Percentiles rank a stretch among this genome's conserved stretches.
Conservation (phyloP, 2,888 invertebrate genomes). For the Sabellastarte sp. region DNA sequence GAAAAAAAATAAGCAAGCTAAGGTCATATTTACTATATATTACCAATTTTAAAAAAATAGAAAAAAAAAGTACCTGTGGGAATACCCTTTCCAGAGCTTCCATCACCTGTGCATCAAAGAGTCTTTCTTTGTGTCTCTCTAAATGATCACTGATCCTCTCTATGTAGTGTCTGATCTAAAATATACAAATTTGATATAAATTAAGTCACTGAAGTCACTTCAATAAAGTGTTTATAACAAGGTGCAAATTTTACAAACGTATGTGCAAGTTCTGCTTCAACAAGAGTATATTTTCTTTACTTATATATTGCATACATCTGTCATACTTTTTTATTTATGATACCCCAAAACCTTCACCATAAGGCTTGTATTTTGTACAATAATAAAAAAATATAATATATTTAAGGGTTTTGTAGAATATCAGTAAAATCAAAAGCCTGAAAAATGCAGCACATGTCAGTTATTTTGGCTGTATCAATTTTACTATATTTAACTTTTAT, state of each 20-base stretch:
- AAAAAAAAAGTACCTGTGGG: slow-evolving; percentile 32
- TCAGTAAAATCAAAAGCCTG: neutral
- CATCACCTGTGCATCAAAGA: slow-evolving; percentile 48
- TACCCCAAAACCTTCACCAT: too few relatives aligned
- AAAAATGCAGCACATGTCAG: neutral
- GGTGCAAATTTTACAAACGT: too few relatives aligned
- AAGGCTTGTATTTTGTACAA: too few relatives aligned
- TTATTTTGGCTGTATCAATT: neutral
- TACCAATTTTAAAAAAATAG: neutral
- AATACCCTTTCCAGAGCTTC: slow-evolving; percentile 45
- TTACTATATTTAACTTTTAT: too few relatives aligned
- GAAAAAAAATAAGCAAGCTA: too few relatives aligned
- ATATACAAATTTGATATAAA: slow-evolving; percentile 1
- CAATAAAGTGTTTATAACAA: neutral
- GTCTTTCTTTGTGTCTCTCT: slow-evolving; percentile 39
- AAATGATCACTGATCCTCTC: slow-evolving; percentile 45
- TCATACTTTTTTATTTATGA: too few relatives aligned
- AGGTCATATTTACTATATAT: too few relatives aligned
- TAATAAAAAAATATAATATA: too few relatives aligned
- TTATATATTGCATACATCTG: too few relatives aligned
- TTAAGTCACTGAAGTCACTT: neutral
- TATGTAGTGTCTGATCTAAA: slow-evolving; percentile 50
- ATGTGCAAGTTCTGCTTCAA: too few relatives aligned
- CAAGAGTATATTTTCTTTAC: too few relatives aligned
- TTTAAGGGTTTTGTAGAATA: too few relatives aligned